Percentiles rank a stretch among this genome's conserved stretches.
Evolutionary conservation across 2,113 vertebrate species (phyloP).

Genomic region (Daboia siamensis): DNA sequence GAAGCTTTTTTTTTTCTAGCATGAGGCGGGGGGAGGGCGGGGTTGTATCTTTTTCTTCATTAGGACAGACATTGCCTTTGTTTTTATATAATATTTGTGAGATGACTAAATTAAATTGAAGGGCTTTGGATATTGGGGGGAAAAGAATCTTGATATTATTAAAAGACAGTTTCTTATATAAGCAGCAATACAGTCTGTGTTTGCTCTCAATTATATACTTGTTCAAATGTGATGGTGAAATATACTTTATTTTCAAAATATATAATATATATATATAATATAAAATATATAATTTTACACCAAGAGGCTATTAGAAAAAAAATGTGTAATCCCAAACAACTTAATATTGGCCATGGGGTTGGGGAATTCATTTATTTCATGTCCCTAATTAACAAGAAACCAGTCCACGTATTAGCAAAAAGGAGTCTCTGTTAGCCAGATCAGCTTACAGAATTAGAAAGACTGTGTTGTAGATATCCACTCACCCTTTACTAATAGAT

Average conservation of each 20-base stretch:
- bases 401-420: background rate
- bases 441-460: constrained; percentile 35
- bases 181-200: background rate
- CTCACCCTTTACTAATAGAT: constrained; percentile 46
- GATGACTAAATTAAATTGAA: background rate
- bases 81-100: background rate
- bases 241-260: background rate
- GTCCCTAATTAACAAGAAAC: background rate
- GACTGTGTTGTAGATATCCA: constrained; percentile 43
- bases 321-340: background rate
- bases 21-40: background rate
- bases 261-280: too few relatives aligned
- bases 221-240: background rate
- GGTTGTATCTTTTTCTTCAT: background rate
- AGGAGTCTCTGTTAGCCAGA: constrained; percentile 19
- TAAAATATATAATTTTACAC: background rate
- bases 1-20: background rate
- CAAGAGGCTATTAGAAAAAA: background rate
- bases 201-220: background rate
- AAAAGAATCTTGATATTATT: background rate
- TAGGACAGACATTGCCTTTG: background rate
- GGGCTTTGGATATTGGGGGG: background rate
- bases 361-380: background rate
- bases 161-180: background rate
- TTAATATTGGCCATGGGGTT: background rate